phyloP scores from a whole-genome alignment of 2,113 vertebrate species.

The Caloenas nicobarica region DNA sequence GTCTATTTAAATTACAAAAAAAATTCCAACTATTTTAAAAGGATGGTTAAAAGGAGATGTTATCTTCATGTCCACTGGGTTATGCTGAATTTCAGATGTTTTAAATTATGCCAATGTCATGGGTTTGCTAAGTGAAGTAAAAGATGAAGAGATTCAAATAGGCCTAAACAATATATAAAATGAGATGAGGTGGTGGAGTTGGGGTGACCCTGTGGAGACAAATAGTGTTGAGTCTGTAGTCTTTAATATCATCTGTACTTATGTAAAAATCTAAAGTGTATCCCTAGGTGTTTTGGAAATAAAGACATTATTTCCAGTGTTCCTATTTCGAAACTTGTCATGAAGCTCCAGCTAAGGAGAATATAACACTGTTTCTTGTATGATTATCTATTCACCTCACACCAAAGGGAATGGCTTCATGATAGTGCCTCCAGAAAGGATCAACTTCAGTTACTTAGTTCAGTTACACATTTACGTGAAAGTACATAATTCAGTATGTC shows the following conservation, averaged over 20 bases:
- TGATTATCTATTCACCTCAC: neutral
- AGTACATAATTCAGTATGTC: too few relatives aligned
- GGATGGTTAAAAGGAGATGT: neutral
- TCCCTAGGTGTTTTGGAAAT: neutral
- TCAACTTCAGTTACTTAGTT: neutral
- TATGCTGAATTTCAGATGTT: neutral
- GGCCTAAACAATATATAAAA: neutral
- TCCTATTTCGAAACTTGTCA: neutral
- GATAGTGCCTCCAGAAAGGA: neutral
- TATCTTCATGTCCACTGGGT: neutral
- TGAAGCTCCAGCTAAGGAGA: neutral
- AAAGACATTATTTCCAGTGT: rapidly evolving
- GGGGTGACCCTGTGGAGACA: neutral
- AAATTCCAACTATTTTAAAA: neutral
- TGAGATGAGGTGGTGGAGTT: neutral
- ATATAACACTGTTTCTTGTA: rapidly evolving
- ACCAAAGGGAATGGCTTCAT: neutral
- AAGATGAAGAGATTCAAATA: neutral
- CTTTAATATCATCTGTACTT: neutral
- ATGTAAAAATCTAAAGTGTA: neutral
- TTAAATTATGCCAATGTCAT: neutral
- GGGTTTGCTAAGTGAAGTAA: neutral
- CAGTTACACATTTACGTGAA: too few relatives aligned
- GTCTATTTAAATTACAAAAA: neutral
- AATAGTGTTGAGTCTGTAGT: neutral